Conservation (phyloP, 1,140 invertebrate genomes). For the Sitobion miscanthi region DNA sequence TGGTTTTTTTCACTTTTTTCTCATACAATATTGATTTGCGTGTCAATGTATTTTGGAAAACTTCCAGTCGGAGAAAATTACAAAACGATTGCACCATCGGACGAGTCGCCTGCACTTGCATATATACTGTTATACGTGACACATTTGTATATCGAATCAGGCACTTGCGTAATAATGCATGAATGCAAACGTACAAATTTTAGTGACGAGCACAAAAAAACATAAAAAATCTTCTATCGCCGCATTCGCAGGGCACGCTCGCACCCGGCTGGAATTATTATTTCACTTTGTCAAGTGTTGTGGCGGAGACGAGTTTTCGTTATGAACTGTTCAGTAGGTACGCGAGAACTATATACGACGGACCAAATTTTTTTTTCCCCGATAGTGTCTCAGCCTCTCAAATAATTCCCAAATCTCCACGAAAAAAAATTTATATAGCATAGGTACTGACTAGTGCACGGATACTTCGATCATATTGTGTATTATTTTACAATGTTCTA, state of each 20-base stretch:
- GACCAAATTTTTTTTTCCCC: neutral
- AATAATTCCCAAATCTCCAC: too few species aligned
- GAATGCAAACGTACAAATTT: neutral
- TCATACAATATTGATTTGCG: neutral
- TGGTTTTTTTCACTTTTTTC: neutral
- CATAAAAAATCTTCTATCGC: neutral
- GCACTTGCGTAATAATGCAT: neutral
- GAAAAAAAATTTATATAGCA: too few species aligned
- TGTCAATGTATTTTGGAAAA: neutral
- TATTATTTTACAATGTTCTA: neutral
- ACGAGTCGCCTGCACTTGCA: neutral
- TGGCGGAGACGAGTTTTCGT: neutral
- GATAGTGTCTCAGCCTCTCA: too few species aligned
- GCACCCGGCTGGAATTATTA: neutral
- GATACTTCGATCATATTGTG: too few species aligned
- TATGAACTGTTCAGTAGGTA: neutral
- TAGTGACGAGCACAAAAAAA: neutral
- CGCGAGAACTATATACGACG: neutral
- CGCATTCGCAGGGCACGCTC: too few species aligned
- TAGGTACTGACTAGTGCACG: too few species aligned
- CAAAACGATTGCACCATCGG: neutral
- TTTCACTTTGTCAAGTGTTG: too few species aligned
- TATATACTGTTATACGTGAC: neutral
- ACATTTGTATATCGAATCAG: neutral
- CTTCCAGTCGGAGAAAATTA: neutral